A percentile compares a stretch with the other conserved stretches of the same genome.
Conservation (phyloP, 2,888 invertebrate genomes). For the Caenorhabditis becei region DNA sequence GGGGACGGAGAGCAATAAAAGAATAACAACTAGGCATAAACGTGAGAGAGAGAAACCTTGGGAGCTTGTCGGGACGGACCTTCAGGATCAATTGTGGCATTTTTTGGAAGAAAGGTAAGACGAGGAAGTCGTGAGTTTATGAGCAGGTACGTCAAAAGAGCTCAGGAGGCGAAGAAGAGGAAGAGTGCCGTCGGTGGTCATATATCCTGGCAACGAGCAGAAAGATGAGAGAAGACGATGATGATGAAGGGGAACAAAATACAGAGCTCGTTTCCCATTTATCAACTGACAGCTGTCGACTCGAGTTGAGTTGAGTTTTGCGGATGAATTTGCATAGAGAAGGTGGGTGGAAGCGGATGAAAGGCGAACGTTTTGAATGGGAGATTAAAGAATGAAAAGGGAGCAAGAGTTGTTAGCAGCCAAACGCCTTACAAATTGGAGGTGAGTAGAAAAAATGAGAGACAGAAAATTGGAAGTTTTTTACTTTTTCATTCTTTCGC, state of each 20-base stretch:
- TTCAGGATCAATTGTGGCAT: slow-evolving; percentile 14
- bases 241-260: slow-evolving; percentile 3
- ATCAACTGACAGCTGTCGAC: slow-evolving; percentile 23
- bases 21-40: slow-evolving; percentile 55
- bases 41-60: slow-evolving; percentile 33
- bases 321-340: slow-evolving; percentile 38
- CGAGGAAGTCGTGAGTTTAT: slow-evolving; percentile 44
- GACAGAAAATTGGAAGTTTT: slow-evolving; percentile 7
- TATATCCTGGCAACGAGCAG: slow-evolving; percentile 35
- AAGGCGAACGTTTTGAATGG: too few relatives aligned
- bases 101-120: slow-evolving; percentile 19
- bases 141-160: slow-evolving; percentile 42
- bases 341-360: too few relatives aligned
- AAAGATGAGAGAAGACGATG: slow-evolving; percentile 10
- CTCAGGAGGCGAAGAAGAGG: slow-evolving; percentile 3
- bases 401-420: too few relatives aligned
- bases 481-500: background rate
- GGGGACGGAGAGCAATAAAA: slow-evolving; percentile 46
- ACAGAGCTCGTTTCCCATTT: slow-evolving; percentile 16
- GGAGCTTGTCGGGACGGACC: slow-evolving; percentile 5
- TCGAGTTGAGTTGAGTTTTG: slow-evolving; percentile 4
- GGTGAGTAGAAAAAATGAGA: background rate
- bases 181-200: slow-evolving; percentile 19
- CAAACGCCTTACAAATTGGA: too few relatives aligned
- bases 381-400: too few relatives aligned